Evolutionary conservation across 2,797 vertebrate genomes (phyloP).

Genomic region (Mormyrus proboscirostris): DNA sequence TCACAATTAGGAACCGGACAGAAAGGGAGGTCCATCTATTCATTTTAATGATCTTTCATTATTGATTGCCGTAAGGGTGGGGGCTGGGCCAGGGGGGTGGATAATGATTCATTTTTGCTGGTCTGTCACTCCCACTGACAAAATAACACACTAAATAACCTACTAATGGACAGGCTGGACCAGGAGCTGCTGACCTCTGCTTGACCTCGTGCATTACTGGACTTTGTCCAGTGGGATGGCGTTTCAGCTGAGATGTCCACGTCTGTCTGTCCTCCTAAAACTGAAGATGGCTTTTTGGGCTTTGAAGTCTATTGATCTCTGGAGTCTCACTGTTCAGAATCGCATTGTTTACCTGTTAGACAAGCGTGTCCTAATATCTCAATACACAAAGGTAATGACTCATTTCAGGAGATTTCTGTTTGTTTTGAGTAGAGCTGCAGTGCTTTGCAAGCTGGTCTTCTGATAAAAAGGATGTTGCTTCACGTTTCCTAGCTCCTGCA

Average conservation of each 20-base stretch:
- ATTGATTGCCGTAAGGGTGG: slow-evolving; percentile 68
- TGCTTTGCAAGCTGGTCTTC: background rate
- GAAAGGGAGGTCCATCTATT: slow-evolving; percentile 73
- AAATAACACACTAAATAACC: slow-evolving; percentile 66
- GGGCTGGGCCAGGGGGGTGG: slow-evolving; percentile 50
- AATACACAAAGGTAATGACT: background rate
- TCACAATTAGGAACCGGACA: slow-evolving; percentile 70
- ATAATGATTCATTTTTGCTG: slow-evolving; percentile 70
- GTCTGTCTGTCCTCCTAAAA: background rate
- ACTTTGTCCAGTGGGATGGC: background rate
- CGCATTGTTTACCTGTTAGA: background rate
- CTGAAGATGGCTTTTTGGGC: background rate
- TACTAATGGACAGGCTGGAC: slow-evolving; percentile 60
- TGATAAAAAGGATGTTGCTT: background rate
- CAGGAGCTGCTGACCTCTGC: slow-evolving; percentile 50
- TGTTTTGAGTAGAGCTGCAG: background rate
- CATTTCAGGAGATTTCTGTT: background rate
- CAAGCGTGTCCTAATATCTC: background rate
- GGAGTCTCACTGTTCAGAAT: background rate
- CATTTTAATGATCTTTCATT: slow-evolving; percentile 74
- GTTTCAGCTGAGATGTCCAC: background rate
- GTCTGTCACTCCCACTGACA: slow-evolving; percentile 67
- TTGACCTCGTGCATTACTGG: slow-evolving; percentile 45
- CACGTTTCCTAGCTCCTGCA: background rate
- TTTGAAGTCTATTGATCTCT: background rate